Base-by-base conservation (phyloP, 53 echinoderm and acorn worm genomes). In the Antedon mediterranea region DNA sequence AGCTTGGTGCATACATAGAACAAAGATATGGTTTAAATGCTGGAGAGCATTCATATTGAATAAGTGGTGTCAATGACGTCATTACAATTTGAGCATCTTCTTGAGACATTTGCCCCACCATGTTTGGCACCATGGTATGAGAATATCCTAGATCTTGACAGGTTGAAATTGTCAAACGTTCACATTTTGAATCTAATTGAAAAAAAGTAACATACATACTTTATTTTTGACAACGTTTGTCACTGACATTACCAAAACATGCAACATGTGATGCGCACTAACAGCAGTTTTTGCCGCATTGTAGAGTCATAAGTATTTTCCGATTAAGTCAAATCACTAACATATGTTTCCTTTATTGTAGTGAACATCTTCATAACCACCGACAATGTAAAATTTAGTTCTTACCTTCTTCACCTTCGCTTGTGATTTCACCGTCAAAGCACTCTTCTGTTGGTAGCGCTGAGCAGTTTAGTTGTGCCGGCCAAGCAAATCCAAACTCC, bases 401-500 rank as follows among this genome's bases (percentile, higher is more conserved):
- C n/a, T n/a, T n/a, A n/a, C n/a, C n/a, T n/a, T n/a, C n/a, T n/a
- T n/a, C n/a, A n/a, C n/a, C n/a, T n/a, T n/a, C n/a, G n/a, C n/a
- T n/a, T n/a, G n/a, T n/a, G n/a, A n/a, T n/a, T n/a, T n/a, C n/a
- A n/a, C n/a, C n/a, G n/a, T n/a, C n/a, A n/a, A n/a, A n/a, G n/a
- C n/a, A n/a, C n/a, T n/a, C n/a, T n/a, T n/a, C n/a, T n/a, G n/a
- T n/a, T n/a, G 83, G 84, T 23, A 88, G 71, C 32, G n/a, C n/a
- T 31, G 78, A 44, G 42, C 88, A 88, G 20, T 81, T 79, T 43
- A 88, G 83, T 33, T 78, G 79, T 20, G 71, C 74, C 1, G 88
- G 85, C 88, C 88, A 88, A 23, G 73, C 72, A 33, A 79, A 30
- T 5, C 79, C 82, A 1, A 73, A 32, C 4, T 42, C 23, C 28